These are phyloP conservation scores for Stenodema calcarata DNA, from an alignment of 2,888 invertebrate genomes.

Conservation along the genomic window DNA sequence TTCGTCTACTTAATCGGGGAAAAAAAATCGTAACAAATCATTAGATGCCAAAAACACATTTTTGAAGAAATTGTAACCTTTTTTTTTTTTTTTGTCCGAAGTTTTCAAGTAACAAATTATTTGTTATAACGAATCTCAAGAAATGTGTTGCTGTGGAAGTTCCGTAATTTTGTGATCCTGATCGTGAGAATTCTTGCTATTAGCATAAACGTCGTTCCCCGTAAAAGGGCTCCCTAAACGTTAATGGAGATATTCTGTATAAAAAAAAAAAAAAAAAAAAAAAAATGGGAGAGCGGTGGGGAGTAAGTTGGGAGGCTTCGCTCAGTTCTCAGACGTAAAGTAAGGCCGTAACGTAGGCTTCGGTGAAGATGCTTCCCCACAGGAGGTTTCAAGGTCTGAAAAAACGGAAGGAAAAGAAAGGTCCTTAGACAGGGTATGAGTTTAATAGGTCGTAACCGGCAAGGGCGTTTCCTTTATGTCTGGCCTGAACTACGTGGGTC, in stretches of 20 bases:
- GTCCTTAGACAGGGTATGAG: not conserved
- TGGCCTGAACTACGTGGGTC: not conserved
- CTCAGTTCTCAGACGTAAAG: not conserved
- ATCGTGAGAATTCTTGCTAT: not conserved
- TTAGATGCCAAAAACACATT: no score
- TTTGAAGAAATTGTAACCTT: no score
- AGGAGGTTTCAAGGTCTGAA: not conserved
- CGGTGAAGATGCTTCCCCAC: conserved; percentile 2
- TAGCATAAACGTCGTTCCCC: not conserved
- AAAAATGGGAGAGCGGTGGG: not conserved
- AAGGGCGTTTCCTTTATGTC: conserved; percentile 29
- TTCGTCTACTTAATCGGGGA: no score
- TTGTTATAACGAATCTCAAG: no score
- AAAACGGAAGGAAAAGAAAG: not conserved
- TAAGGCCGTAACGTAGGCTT: not conserved
- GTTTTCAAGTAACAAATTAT: no score
- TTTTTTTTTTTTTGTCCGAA: no score
- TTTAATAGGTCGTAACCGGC: conserved; percentile 31
- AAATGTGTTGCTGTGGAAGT: not conserved
- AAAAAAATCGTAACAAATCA: no score
- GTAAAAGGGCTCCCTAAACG: not conserved
- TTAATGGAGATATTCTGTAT: not conserved
- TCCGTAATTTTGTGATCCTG: not conserved
- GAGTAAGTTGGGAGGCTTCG: not conserved
- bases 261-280: no score